Base-by-base conservation (phyloP, 2,113 vertebrate species). In the Carassius gibelio region DNA sequence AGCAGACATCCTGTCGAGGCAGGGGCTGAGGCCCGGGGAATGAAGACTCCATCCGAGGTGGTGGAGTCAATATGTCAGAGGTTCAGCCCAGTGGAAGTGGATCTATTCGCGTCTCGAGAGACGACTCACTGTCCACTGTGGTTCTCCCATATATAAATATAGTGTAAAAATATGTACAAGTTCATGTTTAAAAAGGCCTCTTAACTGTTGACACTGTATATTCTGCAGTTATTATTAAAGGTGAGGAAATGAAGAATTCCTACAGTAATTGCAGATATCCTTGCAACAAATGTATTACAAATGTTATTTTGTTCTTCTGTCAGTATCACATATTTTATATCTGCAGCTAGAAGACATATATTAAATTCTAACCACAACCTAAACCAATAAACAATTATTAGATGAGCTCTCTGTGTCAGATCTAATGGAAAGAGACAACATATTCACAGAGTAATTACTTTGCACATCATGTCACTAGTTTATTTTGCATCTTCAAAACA, bases 371-470 rank as follows among this genome's bases (percentile, higher is more conserved):
- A 17, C 13, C 14, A 57, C 50, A 55, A 75, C 45, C 8, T 76
- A 21, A 78, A 78, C 10, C 55, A 61, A 78, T 59, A 6, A n/a
- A 75, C 30, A 36, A n/a, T 15, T 55, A 84, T 84, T 81, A 80
- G 76, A 75, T 55, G 57, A 52, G 75, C 86, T 81, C 55, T 64
- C 50, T 80, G 17, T 74, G 66, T 75, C 75, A 74, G 21, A 62
- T 23, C 59, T 87, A 79, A 84, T 74, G 74, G 59, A 68, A 50
- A 57, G 26, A 42, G 50, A 69, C 82, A 74, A 36, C 71, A 69
- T 48, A 34, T 57, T 83, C 26, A 74, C 79, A 75, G 71, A 69
- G 50, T 91, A 91, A 91, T 91, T 92, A 90, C n/a, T 30, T 36
- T 62, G 26, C 50, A 55, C 69, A 83, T 80, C 77, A 76, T 71